Conservation (phyloP, 2,113 vertebrate genomes). For the Solea senegalensis region DNA sequence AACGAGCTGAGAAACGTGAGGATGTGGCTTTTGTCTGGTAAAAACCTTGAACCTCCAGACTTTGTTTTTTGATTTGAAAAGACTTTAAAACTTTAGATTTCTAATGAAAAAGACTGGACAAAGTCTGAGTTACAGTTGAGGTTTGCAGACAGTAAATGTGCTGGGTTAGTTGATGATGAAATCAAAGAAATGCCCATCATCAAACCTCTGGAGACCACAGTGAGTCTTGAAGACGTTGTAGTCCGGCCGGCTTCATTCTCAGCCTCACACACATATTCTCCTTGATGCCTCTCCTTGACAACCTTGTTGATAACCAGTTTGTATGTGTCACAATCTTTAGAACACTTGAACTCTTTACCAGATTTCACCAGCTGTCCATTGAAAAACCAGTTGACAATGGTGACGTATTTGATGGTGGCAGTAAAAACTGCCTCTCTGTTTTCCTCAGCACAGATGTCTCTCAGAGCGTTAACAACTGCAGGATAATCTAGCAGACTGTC, state of each 20-base stretch:
- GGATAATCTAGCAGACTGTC: constrained; percentile 58
- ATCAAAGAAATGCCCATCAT: constrained; percentile 76
- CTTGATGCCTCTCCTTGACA: constrained; percentile 85
- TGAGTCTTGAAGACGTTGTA: constrained; percentile 87
- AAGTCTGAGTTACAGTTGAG: constrained; percentile 15
- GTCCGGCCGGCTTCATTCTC: constrained; percentile 87
- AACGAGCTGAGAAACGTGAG: constrained; percentile 5
- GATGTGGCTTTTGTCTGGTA: constrained; percentile 30
- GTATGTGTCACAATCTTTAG: constrained; percentile 83
- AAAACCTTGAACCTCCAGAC: constrained; percentile 40
- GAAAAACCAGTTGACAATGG: constrained; percentile 88
- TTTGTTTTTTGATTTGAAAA: not conserved
- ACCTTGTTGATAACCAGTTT: constrained; percentile 84
- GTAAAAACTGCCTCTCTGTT: constrained; percentile 75
- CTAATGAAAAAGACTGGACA: not conserved
- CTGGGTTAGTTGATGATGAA: constrained; percentile 68
- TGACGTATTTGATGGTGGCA: constrained; percentile 79
- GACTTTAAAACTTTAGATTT: not conserved
- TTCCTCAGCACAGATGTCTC: constrained; percentile 80
- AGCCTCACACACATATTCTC: constrained; percentile 90
- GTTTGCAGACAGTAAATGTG: constrained; percentile 33
- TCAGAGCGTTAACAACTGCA: constrained; percentile 74
- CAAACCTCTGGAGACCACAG: constrained; percentile 92
- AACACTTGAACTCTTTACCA: constrained; percentile 93
- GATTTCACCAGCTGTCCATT: constrained; percentile 84